A percentile compares a stretch with the other conserved stretches of the same genome.
phyloP scores from a whole-genome alignment of 92 coral and sea anemone genomes.

The Hydrozoanthus gracilis region DNA sequence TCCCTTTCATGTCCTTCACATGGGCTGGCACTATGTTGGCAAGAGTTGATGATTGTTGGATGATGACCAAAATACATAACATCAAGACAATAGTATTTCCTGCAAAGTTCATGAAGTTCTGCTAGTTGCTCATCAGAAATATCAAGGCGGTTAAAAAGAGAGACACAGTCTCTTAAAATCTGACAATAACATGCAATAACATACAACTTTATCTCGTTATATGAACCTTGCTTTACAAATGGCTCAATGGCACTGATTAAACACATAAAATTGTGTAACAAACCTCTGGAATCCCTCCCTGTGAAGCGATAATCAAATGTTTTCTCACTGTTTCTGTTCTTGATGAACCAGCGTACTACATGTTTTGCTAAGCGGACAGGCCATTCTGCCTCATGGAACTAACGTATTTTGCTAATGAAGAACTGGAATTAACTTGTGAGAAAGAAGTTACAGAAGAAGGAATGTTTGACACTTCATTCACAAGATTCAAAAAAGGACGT shows the following conservation, averaged over 20 bases:
- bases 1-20: slow-evolving; percentile 38
- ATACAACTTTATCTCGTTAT: slow-evolving; percentile 9
- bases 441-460: slow-evolving; percentile 39
- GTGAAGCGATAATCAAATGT: neutral
- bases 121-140: slow-evolving; percentile 33
- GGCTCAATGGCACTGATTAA: neutral
- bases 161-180: slow-evolving; percentile 21
- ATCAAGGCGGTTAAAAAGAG: slow-evolving; percentile 37
- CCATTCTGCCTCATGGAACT: neutral
- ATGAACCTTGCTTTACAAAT: neutral
- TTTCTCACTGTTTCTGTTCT: neutral
- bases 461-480: slow-evolving; percentile 10
- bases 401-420: neutral
- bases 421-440: slow-evolving; percentile 35
- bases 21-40: slow-evolving; percentile 38
- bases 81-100: slow-evolving; percentile 24
- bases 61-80: slow-evolving; percentile 35
- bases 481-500: slow-evolving; percentile 2
- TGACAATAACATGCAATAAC: slow-evolving; percentile 21
- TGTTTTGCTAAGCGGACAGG: slow-evolving; percentile 9
- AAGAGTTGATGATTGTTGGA: slow-evolving; percentile 40
- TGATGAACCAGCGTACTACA: neutral
- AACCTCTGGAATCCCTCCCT: neutral
- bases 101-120: slow-evolving; percentile 32
- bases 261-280: neutral